Base-by-base conservation (phyloP, 2,113 vertebrate genomes). In the Catharus fuscescens region DNA sequence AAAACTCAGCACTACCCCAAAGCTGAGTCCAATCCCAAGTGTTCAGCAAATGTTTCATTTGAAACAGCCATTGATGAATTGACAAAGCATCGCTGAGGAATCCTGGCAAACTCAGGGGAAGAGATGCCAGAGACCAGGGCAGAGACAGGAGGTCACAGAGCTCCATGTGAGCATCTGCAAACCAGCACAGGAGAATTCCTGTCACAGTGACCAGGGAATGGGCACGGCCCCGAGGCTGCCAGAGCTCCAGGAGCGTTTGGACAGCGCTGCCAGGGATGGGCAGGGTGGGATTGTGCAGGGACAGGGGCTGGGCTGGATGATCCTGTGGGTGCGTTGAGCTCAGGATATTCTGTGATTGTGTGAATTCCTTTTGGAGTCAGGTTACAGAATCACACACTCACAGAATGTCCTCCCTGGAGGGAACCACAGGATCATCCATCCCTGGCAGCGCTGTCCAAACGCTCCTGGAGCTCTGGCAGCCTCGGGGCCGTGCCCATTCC, bases 261-360 rank as follows among this genome's bases (percentile, higher is more conserved):
- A 0, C 72, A 86, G 19, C 3, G 0, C 65, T 56, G 6, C 50
- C n/a, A 64, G 85, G 42, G 40, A 9, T 71, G 56, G 1, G 1
- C 42, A 54, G 38, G 15, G 5, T 62, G 74, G 48, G 34, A 0
- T 5, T 79, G 20, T 0, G 84, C 56, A 87, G 40, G 48, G 47
- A 2, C 18, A 24, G 38, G 32, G 0, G 9, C 2, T 5, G 71
- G 36, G 1, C 25, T 32, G 10, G 23, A 9, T 40, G 40, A 40
- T 40, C 21, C 3, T 1, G 17, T 5, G 62, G 36, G 10, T 28
- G 36, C 38, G 15, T 6, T 5, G 5, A 52, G 28, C 7, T 8
- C 19, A 50, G 61, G 31, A 57, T 0, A 18, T 44, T 36, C 36
- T 20, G 8, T 42, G 12, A 40, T n/a, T 38, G 6, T 45, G 26